A percentile compares a stretch with the other conserved stretches of the same genome.
These are phyloP conservation scores for Athalia circularis DNA, from an alignment of 2,888 invertebrate species.

Conservation along the genomic window DNA sequence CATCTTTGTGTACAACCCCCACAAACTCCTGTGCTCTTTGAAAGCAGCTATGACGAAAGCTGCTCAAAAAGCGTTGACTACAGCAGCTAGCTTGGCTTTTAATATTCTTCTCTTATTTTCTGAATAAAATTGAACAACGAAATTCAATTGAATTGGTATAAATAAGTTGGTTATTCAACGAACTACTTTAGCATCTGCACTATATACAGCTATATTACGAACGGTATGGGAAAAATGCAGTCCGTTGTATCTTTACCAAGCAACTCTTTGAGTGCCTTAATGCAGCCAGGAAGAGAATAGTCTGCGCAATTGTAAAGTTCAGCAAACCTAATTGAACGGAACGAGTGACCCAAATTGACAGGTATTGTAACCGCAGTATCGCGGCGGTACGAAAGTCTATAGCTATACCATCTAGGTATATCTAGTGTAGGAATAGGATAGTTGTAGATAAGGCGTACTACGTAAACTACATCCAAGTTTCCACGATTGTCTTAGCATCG, in stretches of 20 bases:
- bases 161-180: slow-evolving; percentile 33
- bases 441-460: slow-evolving; percentile 17
- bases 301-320: slow-evolving; percentile 55
- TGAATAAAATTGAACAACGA: slow-evolving; percentile 52
- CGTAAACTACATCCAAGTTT: slow-evolving; percentile 58
- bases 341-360: slow-evolving; percentile 60
- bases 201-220: not conserved
- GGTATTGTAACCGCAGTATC: slow-evolving; percentile 50
- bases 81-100: slow-evolving; percentile 50
- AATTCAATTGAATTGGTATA: slow-evolving; percentile 23
- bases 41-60: not conserved
- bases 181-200: slow-evolving; percentile 18
- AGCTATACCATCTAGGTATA: not conserved
- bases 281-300: slow-evolving; percentile 13
- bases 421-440: not conserved
- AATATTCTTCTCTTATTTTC: slow-evolving; percentile 50
- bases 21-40: not conserved
- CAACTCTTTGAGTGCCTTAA: slow-evolving; percentile 21
- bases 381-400: not conserved
- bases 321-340: slow-evolving; percentile 59
- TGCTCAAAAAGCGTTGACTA: not conserved
- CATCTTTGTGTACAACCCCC: too few relatives aligned
- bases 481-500: slow-evolving; percentile 52
- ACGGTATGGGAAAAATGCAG: not conserved
- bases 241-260: not conserved